These are phyloP conservation scores for Enteromius trimaculatus DNA, from an alignment of 2,797 vertebrate species.

Conservation along the genomic window DNA sequence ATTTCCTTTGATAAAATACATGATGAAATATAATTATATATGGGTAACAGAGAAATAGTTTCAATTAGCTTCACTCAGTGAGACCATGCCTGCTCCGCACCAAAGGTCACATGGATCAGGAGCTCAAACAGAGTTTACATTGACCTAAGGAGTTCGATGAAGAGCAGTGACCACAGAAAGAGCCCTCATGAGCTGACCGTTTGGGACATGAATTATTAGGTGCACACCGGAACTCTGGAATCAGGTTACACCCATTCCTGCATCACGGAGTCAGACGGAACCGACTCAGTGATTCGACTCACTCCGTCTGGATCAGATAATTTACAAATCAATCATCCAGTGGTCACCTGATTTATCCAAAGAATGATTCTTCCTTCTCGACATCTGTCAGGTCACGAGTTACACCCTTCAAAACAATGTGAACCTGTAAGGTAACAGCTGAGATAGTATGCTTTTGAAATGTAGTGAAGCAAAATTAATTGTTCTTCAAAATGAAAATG, in stretches of 20 bases:
- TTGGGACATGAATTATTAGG: background rate
- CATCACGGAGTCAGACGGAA: background rate
- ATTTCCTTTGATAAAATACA: too few relatives aligned
- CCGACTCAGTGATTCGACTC: background rate
- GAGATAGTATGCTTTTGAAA: background rate
- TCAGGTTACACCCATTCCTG: background rate
- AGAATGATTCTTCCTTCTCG: background rate
- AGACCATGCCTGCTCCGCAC: too few relatives aligned
- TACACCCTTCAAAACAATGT: background rate
- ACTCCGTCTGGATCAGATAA: background rate
- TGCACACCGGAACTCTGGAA: background rate
- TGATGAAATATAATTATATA: too few relatives aligned
- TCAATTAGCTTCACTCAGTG: too few relatives aligned
- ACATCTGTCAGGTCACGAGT: background rate
- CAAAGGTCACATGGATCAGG: too few relatives aligned
- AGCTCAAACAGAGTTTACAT: too few relatives aligned
- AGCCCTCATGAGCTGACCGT: too few relatives aligned
- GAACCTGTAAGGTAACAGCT: background rate
- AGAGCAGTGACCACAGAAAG: too few relatives aligned
- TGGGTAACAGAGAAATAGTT: too few relatives aligned
- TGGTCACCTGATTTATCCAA: background rate
- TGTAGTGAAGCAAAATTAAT: background rate
- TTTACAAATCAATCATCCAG: background rate
- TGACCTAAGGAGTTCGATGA: too few relatives aligned
- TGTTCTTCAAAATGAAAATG: background rate